Evolutionary conservation across 2,797 vertebrate species (phyloP).

Genomic region (Protonibea diacanthus): DNA sequence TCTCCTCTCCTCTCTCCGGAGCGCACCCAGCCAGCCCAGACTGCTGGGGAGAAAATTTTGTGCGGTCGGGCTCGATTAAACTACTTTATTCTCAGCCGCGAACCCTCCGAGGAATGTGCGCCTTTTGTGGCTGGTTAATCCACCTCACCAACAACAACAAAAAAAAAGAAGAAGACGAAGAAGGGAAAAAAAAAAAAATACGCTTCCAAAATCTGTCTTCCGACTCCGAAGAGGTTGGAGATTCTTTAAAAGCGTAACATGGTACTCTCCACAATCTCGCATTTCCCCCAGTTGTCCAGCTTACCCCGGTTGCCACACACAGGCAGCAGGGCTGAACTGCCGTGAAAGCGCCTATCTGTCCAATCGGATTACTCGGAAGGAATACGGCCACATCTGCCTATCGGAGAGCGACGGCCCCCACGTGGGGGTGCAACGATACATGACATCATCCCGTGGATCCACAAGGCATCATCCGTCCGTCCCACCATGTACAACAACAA

Average conservation of each 20-base stretch:
- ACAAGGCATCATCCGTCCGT: slow-evolving; percentile 69
- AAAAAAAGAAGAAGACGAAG: slow-evolving; percentile 20
- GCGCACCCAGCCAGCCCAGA: slow-evolving; percentile 68
- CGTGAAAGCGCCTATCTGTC: slow-evolving; percentile 88
- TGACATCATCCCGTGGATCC: slow-evolving; percentile 80
- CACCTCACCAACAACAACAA: slow-evolving; percentile 9
- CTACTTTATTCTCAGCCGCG: slow-evolving; percentile 77
- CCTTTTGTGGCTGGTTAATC: slow-evolving; percentile 74
- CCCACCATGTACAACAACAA: slow-evolving; percentile 70
- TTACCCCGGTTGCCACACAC: slow-evolving; percentile 88
- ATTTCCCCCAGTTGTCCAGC: slow-evolving; percentile 81
- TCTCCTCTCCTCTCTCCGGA: slow-evolving; percentile 60
- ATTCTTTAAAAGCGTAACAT: slow-evolving; percentile 82
- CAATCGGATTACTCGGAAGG: slow-evolving; percentile 87
- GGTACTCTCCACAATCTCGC: slow-evolving; percentile 82
- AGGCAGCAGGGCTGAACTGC: slow-evolving; percentile 88
- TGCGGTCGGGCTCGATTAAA: slow-evolving; percentile 76
- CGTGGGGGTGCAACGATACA: slow-evolving; percentile 85
- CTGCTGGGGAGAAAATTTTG: slow-evolving; percentile 60
- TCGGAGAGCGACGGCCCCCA: slow-evolving; percentile 84
- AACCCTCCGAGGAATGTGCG: slow-evolving; percentile 75
- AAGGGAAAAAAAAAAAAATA: slow-evolving; percentile 37
- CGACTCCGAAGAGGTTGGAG: slow-evolving; percentile 72
- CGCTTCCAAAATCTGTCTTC: slow-evolving; percentile 74
- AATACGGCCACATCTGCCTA: slow-evolving; percentile 78